Base-by-base conservation (phyloP, 2,888 invertebrate species). In the Zhengitettix transpicula region DNA sequence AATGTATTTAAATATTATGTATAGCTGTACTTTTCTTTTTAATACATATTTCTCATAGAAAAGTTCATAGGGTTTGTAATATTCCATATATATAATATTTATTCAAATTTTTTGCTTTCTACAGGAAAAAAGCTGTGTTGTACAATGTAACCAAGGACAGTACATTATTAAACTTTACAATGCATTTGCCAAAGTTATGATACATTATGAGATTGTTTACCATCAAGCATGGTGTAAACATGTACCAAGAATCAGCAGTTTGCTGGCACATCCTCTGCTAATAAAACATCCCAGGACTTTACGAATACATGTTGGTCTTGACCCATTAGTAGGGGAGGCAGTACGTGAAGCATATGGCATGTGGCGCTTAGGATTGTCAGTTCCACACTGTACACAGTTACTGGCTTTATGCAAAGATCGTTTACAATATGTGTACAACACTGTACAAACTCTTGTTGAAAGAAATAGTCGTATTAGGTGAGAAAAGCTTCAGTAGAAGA, bases 271-370 rank as follows among this genome's bases (percentile, higher is more conserved):
- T 0, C 88, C 90, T 0, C 74, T 91, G 12, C 70, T 91, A 52
- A 78, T 84, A 28, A 80, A 81, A 52, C 81, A 86, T 69, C 82
- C 83, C 5, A 72, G 73, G 44, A 84, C 84, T 0, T 81, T 80
- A 66, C 75, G 81, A 67, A 42, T 44, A 16, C 11, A 41, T 15
- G 40, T 57, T 42, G 55, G 53, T 17, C n/a, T 15, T 12, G 28
- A 53, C 9, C 9, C 14, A 53, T 12, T 12, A 12, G 47, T 47
- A n/a, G 12, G 47, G 9, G 85, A 87, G 72, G 80, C 57, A 40
- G 85, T 89, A 53, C 77, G 84, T 63, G 92, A 92, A 74, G 81
- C 88, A 0, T 88, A 90, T 69, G 84, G 86, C 67, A 87, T 91
- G 81, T 82, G 83, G 73, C 87, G 87, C 71, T 74, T 90, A 62